Evolutionary conservation across 2,888 invertebrate genomes (phyloP).

Genomic region (Hipparchia sbordonii): DNA sequence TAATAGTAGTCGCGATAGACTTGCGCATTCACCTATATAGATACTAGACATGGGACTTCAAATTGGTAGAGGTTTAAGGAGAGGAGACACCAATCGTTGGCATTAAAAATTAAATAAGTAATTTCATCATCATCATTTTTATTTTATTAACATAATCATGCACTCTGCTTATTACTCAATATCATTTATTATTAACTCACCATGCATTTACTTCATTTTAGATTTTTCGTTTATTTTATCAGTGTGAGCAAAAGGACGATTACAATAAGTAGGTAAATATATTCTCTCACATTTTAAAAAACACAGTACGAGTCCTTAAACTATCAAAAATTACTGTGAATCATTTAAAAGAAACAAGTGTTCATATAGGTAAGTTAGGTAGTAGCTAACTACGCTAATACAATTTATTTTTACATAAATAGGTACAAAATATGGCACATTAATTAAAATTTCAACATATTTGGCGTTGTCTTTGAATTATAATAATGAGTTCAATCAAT

Average conservation of each 20-base stretch:
- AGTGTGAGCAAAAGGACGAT: background rate
- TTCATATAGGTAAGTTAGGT: too few relatives aligned
- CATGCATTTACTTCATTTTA: background rate
- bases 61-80: too few relatives aligned
- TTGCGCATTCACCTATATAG: too few relatives aligned
- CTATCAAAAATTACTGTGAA: background rate
- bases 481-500: background rate
- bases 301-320: background rate
- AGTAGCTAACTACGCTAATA: background rate
- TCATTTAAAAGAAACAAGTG: background rate
- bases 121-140: background rate
- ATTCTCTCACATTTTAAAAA: background rate
- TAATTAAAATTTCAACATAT: background rate
- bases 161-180: background rate
- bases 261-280: background rate
- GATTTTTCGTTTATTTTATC: background rate
- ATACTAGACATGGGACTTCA: too few relatives aligned
- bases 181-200: background rate
- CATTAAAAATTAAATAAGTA: background rate
- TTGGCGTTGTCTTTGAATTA: conserved; percentile 2
- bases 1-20: too few relatives aligned
- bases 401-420: conserved; percentile 1
- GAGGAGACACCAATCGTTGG: too few relatives aligned
- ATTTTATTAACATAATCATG: background rate
- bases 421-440: conserved; percentile 16